phyloP scores from a whole-genome alignment of 1,140 invertebrate species.

The Tribolium madens region DNA sequence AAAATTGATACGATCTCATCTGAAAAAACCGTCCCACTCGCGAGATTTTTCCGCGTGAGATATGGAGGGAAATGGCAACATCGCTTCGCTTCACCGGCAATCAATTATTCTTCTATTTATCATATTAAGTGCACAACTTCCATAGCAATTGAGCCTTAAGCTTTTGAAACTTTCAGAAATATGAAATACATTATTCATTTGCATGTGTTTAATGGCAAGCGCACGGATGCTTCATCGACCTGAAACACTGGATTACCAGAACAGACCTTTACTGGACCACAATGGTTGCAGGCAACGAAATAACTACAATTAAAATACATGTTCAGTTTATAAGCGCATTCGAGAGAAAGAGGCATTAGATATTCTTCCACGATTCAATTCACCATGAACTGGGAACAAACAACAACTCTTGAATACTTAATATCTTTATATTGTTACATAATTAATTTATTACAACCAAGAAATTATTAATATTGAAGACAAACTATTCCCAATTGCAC shows the following conservation, averaged over 20 bases:
- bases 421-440: conserved; percentile 23
- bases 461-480: no score
- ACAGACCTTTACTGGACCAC: background rate
- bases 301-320: conserved; percentile 38
- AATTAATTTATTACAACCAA: conserved; percentile 32
- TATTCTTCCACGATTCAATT: conserved; percentile 20
- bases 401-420: conserved; percentile 1
- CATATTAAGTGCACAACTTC: conserved; percentile 51
- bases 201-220: conserved; percentile 6
- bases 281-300: conserved; percentile 38
- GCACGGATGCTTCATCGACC: conserved; percentile 1
- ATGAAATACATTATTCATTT: conserved; percentile 56
- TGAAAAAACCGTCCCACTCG: background rate
- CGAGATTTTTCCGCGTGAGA: background rate
- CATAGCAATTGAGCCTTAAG: conserved; percentile 42
- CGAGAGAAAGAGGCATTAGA: conserved; percentile 13
- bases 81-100: conserved; percentile 23
- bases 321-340: conserved; percentile 33
- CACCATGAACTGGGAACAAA: background rate
- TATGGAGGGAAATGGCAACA: conserved; percentile 9
- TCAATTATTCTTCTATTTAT: conserved; percentile 57
- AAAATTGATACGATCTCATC: conserved; percentile 13
- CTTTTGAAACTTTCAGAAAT: conserved; percentile 49
- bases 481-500: no score
- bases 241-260: background rate